A percentile compares a stretch with the other conserved stretches of the same genome.
These are phyloP conservation scores for Erynnis tages DNA, from an alignment of 2,888 invertebrate species.

Conservation along the genomic window DNA sequence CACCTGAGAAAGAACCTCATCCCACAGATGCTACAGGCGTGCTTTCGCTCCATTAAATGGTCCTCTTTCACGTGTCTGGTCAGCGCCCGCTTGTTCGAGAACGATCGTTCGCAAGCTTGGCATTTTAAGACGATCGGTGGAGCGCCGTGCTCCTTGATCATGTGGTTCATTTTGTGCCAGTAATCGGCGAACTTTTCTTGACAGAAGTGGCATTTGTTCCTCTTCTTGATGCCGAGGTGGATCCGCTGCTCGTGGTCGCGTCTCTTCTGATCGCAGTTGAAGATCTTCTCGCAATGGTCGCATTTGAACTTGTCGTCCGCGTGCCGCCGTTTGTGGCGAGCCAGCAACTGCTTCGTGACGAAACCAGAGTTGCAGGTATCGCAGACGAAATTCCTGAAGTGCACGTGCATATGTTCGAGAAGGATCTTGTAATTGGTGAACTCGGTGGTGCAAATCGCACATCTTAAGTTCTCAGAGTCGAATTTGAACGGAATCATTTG, in stretches of 20 bases:
- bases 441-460: constrained; percentile 36
- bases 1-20: constrained; percentile 52
- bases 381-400: constrained; percentile 43
- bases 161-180: constrained; percentile 54
- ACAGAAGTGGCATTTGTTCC: constrained; percentile 51
- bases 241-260: constrained; percentile 43
- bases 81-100: constrained; percentile 47
- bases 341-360: constrained; percentile 35
- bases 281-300: constrained; percentile 61
- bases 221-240: constrained; percentile 43
- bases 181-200: constrained; percentile 51
- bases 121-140: constrained; percentile 48
- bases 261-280: constrained; percentile 46
- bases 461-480: constrained; percentile 32
- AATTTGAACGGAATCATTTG: constrained; percentile 47
- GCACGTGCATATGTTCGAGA: constrained; percentile 46
- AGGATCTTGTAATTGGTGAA: constrained; percentile 42
- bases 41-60: constrained; percentile 61
- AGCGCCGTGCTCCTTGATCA: constrained; percentile 52
- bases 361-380: constrained; percentile 43
- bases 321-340: constrained; percentile 39
- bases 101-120: constrained; percentile 54
- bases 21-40: constrained; percentile 66
- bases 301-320: constrained; percentile 55
- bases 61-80: constrained; percentile 54